Base-by-base conservation (phyloP, 2,888 invertebrate species). In the Cyaniris semiargus region DNA sequence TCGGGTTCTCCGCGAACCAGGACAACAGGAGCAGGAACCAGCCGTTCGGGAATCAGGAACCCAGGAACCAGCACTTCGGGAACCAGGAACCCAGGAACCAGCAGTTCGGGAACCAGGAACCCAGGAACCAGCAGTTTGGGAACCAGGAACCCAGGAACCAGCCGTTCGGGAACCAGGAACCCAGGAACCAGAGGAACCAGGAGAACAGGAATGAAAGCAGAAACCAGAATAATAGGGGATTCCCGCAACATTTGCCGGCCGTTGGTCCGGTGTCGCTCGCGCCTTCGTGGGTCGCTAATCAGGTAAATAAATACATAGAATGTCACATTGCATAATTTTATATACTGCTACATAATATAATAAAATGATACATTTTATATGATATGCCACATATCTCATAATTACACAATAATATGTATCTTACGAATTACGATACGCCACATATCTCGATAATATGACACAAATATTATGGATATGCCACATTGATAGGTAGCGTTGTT, bases 181-280 rank as follows among this genome's bases (percentile, higher is more conserved):
- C 70, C 10, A 31, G 23, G 44, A 75, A 66, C 84, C 90, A 90
- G 3, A 87, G 53, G 4, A 48, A 48, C 13, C 53, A 53, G 18
- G 53, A 53, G 53, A 53, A 53, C 18, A 4, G 53, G 13, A 53
- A 18, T 53, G 77, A 56, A 38, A 71, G 77, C 77, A 79, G 75
- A 76, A 27, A 18, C n/a, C 82, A 81, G 76, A 53, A 53, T 18
- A 53, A 53, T 53, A 53, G 15, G 18, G 71, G 81, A 78, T 77
- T 90, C 88, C 85, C 89, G 86, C 84, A 85, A 76, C 88, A 89
- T 80, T 79, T 89, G 81, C 91, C 90, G 1, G 83, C 80, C 31
- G 87, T 88, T 1, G 83, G 82, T 0, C 80, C 81, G 8, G 83
- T 8, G 83, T 85, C 0, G 7, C 80, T 89, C 15, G 86, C 84